Evolutionary conservation across 1,140 invertebrate genomes (phyloP), one percentile per base, ranked within the genome.

Genomic region (Uloborus diversus): DNA sequence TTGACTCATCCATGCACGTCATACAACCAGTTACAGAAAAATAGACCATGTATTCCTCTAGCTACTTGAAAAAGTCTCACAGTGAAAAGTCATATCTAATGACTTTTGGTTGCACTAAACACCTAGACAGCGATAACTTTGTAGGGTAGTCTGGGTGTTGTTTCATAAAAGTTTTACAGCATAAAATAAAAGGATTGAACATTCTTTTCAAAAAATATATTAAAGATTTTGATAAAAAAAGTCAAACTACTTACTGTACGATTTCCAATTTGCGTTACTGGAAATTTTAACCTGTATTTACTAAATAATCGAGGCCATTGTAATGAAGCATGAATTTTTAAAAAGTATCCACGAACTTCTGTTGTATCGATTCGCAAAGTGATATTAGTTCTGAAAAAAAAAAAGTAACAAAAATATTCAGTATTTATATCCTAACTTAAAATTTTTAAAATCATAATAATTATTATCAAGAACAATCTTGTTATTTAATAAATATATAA

Each of bases 261-360:
- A 85, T 94, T 94, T 59, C 92, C 92, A 79, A 95, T 90, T 87
- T 95, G 93, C 5, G 94, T 95, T 32, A 95, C 85, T 11, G 94
- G 93, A 88, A 95, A 95, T 71, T 88, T 88, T 70, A 94, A 85
- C 47, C 88, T 84, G 64, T 85, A 85, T 70, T 87, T 86, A 37
- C 87, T 86, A 23, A 89, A 83, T 3, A 92, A 81, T 37, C 88
- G 85, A 7, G 94, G 94, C 94, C 94, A 95, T 42, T 89, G 89
- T 80, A 93, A 89, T 84, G 91, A 90, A 42, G 93, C 90, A 83
- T 90, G 89, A 9, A 92, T 90, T 70, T 89, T 88, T 85, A 94
- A 92, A 85, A 91, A 89, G 86, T 93, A 91, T 76, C 90, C 90
- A 66, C 90, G 88, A 61, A 93, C 92, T 88, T 93, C 90, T 49